phyloP scores from a whole-genome alignment of 2,797 vertebrate genomes.

The Momotus momota region DNA sequence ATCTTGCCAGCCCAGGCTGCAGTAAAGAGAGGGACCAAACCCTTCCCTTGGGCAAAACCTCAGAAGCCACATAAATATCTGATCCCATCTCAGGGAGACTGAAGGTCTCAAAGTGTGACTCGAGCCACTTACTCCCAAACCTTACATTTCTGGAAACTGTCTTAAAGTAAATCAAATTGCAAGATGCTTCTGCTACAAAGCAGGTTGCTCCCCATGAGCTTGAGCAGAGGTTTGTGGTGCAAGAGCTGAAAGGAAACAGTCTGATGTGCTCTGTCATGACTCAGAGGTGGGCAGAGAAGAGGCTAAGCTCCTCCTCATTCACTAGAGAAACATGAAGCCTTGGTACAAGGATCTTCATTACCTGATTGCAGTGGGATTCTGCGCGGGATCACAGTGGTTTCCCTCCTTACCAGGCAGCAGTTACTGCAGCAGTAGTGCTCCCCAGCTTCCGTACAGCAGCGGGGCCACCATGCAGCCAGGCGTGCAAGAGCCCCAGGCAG shows the following conservation, averaged over 20 bases:
- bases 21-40: background rate
- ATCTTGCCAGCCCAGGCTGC: background rate
- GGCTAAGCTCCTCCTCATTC: background rate
- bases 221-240: background rate
- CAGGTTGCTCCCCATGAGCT: background rate
- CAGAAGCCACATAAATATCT: background rate
- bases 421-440: too few relatives aligned
- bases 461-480: background rate
- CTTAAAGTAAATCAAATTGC: background rate
- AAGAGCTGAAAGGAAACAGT: background rate
- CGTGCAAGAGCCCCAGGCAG: background rate
- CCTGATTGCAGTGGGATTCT: background rate
- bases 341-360: background rate
- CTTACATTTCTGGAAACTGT: too few relatives aligned
- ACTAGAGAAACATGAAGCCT: background rate
- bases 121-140: background rate
- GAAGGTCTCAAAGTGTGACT: background rate
- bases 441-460: too few relatives aligned
- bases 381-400: background rate
- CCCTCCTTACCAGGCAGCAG: too few relatives aligned
- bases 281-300: background rate
- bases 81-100: background rate
- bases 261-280: background rate
- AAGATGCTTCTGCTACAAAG: background rate
- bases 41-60: background rate